Evolutionary conservation across 1,140 invertebrate species (phyloP), one percentile per base, ranked within the genome.

Genomic region (Marisa cornuarietis): DNA sequence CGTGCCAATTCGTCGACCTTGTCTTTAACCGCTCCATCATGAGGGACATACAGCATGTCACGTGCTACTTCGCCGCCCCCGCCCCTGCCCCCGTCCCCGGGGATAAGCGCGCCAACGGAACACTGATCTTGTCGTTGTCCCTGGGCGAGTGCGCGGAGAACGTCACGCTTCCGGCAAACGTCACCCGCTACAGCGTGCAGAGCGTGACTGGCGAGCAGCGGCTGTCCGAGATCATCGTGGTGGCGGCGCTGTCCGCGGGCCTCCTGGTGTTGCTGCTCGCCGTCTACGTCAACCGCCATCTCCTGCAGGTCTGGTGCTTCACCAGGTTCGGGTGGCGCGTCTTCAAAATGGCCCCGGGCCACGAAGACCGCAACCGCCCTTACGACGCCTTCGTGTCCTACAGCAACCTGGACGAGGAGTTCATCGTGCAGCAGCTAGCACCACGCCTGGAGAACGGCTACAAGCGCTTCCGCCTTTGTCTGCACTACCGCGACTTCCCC

Each of bases 361-460:
- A 77, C 26, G 72, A 76, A 4, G 83, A 86, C 66, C 58, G 24
- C 7, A 71, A 85, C 24, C 80, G 83, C 26, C 68, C 74, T 4
- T 88, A 85, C 62, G 87, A 88, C 78, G 87, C 84, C 31, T 88
- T 88, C 71, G 74, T 88, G 18, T 86, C 85, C 4, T 87, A 86
- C 63, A 88, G 86, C 71, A 82, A 83, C 68, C 81, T 82, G 61
- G 86, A 88, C 77, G 83, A 85, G 62, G 76, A 85, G 4, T 88
- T 85, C 61, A 83, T 88, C 16, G 79, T 85, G 1, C 81, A 79
- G 51, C 81, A 86, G 72, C 81, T 88, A 62, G 78, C 85, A n/a
- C 86, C 85, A 10, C 63, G 80, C 24, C 80, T 88, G 9, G 87
- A 88, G 79, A 85, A 81, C 20, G 80, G 81, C 16, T 79, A 83